These are phyloP conservation scores for Macaria notata DNA, from an alignment of 2,888 invertebrate species.

Conservation along the genomic window DNA sequence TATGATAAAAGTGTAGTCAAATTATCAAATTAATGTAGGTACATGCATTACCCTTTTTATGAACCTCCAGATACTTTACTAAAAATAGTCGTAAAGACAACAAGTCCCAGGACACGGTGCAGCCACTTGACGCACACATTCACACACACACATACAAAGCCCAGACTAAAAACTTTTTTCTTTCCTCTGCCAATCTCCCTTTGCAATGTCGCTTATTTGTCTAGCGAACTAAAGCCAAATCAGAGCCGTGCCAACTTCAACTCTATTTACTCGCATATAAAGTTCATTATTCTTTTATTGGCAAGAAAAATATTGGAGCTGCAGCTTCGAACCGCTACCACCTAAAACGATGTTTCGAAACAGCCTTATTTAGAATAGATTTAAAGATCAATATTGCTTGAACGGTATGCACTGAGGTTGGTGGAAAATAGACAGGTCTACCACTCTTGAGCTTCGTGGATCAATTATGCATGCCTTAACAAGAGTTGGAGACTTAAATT, in stretches of 20 bases:
- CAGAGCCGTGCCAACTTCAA: conserved; percentile 14
- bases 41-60: no score
- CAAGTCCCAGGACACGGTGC: conserved; percentile 14
- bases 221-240: conserved; percentile 25
- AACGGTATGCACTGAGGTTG: conserved; percentile 6
- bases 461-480: conserved; percentile 62
- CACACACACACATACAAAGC: neutral
- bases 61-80: no score
- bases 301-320: conserved; percentile 17
- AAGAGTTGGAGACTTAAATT: conserved; percentile 53
- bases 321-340: conserved; percentile 16
- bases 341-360: conserved; percentile 3
- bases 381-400: conserved; percentile 27
- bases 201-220: conserved; percentile 44
- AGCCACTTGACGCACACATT: conserved; percentile 32
- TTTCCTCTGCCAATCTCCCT: conserved; percentile 42
- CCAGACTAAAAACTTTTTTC: conserved; percentile 42
- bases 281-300: conserved; percentile 31
- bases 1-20: no score
- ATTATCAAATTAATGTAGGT: no score
- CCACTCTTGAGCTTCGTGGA: conserved; percentile 46
- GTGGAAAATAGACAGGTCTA: conserved; percentile 36
- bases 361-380: conserved; percentile 10
- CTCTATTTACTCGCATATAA: conserved; percentile 26
- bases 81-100: no score